These are phyloP conservation scores for Lepisosteus oculatus DNA, from an alignment of 2,113 vertebrate species.

Conservation along the genomic window DNA sequence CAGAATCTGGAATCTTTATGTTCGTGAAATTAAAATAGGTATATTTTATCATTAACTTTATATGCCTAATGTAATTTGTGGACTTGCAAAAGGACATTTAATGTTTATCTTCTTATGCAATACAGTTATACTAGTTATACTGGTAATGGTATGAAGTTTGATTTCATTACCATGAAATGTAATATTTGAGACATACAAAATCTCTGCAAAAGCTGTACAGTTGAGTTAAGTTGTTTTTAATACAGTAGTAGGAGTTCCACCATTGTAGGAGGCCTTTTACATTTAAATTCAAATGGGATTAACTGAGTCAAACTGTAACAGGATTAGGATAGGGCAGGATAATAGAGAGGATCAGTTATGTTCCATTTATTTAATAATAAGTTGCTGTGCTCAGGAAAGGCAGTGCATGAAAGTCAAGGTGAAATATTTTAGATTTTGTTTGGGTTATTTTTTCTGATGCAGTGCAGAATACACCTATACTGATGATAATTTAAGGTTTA, in stretches of 20 bases:
- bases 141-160: too few species aligned
- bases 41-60: too few species aligned
- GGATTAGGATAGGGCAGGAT: constrained; percentile 5
- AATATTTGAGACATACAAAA: too few species aligned
- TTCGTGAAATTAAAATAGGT: too few species aligned
- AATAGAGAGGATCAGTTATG: not conserved
- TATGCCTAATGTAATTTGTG: too few species aligned
- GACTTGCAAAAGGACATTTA: too few species aligned
- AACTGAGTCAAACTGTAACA: constrained; percentile 17
- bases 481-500: not conserved
- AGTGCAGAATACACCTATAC: not conserved
- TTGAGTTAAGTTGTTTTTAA: too few species aligned
- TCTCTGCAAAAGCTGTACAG: too few species aligned
- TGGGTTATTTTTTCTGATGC: not conserved
- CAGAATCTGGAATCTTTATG: too few species aligned
- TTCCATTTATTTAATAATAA: constrained; percentile 6
- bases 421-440: constrained; percentile 2
- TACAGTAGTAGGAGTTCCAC: not conserved
- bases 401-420: constrained; percentile 1
- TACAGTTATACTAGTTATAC: too few species aligned
- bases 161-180: too few species aligned
- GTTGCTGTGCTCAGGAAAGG: not conserved
- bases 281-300: constrained; percentile 26
- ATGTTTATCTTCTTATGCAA: too few species aligned
- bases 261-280: constrained; percentile 14